phyloP scores from a whole-genome alignment of 2,797 vertebrate genomes.

The Odontamblyopus lacepedii region DNA sequence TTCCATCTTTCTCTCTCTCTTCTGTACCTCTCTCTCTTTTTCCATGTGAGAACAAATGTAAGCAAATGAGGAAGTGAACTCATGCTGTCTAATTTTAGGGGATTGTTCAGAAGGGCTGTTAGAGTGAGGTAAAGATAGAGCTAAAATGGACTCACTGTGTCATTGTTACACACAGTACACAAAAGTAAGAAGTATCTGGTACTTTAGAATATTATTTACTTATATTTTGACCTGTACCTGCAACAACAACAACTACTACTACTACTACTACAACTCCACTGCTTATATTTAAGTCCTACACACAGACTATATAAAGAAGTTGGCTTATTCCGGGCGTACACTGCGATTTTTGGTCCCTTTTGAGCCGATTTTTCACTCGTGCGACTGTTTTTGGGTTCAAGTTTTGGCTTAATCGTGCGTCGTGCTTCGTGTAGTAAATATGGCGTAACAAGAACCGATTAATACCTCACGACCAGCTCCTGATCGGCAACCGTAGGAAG shows the following conservation, averaged over 20 bases:
- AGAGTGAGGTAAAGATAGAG: slow-evolving; percentile 62
- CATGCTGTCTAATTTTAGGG: slow-evolving; percentile 40
- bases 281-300: no score
- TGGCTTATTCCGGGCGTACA: no score
- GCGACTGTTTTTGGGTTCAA: no score
- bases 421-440: no score
- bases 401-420: no score
- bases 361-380: no score
- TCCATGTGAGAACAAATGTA: slow-evolving; percentile 19
- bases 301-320: no score
- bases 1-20: background rate
- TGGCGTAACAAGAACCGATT: no score
- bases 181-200: slow-evolving; percentile 33
- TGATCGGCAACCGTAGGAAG: no score
- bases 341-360: no score
- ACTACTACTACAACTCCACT: background rate
- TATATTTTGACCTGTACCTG: no score
- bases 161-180: slow-evolving; percentile 47
- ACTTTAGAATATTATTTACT: background rate
- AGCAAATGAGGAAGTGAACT: slow-evolving; percentile 59
- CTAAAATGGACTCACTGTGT: slow-evolving; percentile 37
- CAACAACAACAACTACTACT: background rate
- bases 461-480: no score
- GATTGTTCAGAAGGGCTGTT: slow-evolving; percentile 56
- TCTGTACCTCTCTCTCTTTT: slow-evolving; percentile 17